Base-by-base conservation (phyloP, 2,113 vertebrate genomes). In the Hiodon tergisus region DNA sequence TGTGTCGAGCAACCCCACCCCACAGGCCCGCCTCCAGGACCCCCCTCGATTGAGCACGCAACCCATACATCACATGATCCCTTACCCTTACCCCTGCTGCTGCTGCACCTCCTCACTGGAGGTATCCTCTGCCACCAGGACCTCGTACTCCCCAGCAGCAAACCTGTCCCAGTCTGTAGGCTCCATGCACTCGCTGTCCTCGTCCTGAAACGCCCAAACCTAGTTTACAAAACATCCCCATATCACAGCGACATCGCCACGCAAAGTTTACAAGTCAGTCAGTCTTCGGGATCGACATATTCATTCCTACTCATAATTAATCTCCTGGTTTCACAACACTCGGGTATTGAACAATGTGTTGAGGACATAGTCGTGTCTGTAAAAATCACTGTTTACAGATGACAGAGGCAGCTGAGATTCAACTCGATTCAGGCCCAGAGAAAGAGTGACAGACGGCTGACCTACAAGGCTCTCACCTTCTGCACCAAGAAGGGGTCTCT, bases 81-180 rank as follows among this genome's bases (percentile, higher is more conserved):
- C 31, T 31, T 31, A 17, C 4, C 63, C 63, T 78, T 86, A 99
- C 97, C 94, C 95, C 74, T 98, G 96, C 13, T 96, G 95, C 59
- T 96, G 87, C 78, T 94, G 95, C 10, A 95, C 95, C 0, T 94
- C 96, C 71, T 95, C 95, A 31, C 31, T 31, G 31, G 31, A 31
- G 0, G 96, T 95, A 82, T 99, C 97, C 81, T 99, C 96, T 0
- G 96, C 95, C 73, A 99, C 97, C 65, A 99, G 93, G 55, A 97
- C 93, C 88, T 99, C 97, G 2, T 99, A 99, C 78, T 99, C 96
- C 71, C 98, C 96, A 5, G 96, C 92, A 48, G 96, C 97, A 2
- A 96, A 99, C 82, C 94, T 93, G 88, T 98, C 97, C 97, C 97
- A 99, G 83, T 99, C 97, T 0, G 95, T 98, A 14, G 96, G 95